Evolutionary conservation across 2,797 vertebrate genomes (phyloP).

Genomic region (Discoglossus pictus): DNA sequence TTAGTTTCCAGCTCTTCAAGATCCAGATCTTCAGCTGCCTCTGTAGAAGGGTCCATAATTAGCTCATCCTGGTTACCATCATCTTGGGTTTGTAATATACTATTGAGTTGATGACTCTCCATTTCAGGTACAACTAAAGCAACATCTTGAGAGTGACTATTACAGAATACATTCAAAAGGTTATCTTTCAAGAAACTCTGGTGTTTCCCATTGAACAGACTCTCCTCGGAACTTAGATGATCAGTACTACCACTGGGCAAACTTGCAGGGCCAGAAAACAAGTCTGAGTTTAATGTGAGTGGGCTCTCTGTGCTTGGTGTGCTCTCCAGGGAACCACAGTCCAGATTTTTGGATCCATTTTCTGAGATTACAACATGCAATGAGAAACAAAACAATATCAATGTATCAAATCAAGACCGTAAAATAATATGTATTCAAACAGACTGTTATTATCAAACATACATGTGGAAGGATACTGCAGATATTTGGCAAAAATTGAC

Average conservation of each 20-base stretch:
- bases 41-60: neutral
- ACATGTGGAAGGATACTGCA: too few species aligned
- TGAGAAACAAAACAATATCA: neutral
- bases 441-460: too few species aligned
- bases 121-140: slow-evolving; percentile 37
- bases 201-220: slow-evolving; percentile 60
- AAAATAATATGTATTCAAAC: too few species aligned
- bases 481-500: too few species aligned
- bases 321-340: slow-evolving; percentile 64
- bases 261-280: slow-evolving; percentile 71
- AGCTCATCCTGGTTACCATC: neutral
- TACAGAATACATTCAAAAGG: slow-evolving; percentile 75
- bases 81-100: neutral
- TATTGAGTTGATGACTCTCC: slow-evolving; percentile 20
- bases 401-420: too few species aligned
- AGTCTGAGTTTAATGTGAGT: slow-evolving; percentile 73
- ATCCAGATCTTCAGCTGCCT: neutral
- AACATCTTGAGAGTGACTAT: slow-evolving; percentile 60
- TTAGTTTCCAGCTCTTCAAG: neutral
- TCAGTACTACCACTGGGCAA: slow-evolving; percentile 72
- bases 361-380: slow-evolving; percentile 55
- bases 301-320: slow-evolving; percentile 72
- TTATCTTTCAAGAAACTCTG: slow-evolving; percentile 65
- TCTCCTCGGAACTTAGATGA: slow-evolving; percentile 68
- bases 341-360: slow-evolving; percentile 53